A percentile compares a stretch with the other conserved stretches of the same genome.
phyloP scores from a whole-genome alignment of 2,888 invertebrate species.

The Tetramorium bicarinatum region DNA sequence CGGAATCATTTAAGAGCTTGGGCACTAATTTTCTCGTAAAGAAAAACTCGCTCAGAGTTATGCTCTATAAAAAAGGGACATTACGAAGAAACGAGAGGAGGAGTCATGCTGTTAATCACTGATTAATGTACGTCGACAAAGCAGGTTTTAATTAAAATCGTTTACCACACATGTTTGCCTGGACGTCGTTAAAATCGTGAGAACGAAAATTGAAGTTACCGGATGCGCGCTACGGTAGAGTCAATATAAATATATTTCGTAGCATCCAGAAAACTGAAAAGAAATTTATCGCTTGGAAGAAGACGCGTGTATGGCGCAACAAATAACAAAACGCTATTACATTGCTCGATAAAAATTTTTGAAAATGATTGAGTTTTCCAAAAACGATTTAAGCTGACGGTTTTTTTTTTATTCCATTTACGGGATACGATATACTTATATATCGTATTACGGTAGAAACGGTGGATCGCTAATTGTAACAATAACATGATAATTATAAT shows the following conservation, averaged over 20 bases:
- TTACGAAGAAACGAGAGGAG: conserved; percentile 37
- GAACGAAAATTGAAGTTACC: conserved; percentile 70
- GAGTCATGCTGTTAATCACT: conserved; percentile 62
- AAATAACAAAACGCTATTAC: neutral
- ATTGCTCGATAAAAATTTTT: neutral
- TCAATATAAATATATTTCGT: conserved; percentile 20
- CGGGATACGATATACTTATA: neutral
- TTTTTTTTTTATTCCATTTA: conserved; percentile 34
- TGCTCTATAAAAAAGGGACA: conserved; percentile 54
- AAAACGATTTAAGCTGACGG: neutral
- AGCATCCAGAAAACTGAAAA: conserved; percentile 24
- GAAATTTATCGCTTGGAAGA: conserved; percentile 14
- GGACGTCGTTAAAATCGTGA: conserved; percentile 70
- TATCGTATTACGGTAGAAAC: neutral
- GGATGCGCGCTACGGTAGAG: neutral
- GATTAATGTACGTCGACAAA: conserved; percentile 69
- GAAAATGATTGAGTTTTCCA: neutral
- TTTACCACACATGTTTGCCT: conserved; percentile 47
- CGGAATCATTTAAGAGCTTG: conserved; percentile 57
- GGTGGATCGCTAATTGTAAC: neutral
- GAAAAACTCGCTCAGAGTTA: conserved; percentile 58
- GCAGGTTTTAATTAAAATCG: conserved; percentile 78
- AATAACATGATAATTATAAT: conserved; percentile 18
- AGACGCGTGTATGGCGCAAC: neutral
- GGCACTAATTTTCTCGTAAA: conserved; percentile 59